Evolutionary conservation across 1,140 invertebrate species (phyloP).

Genomic region (Heliconius eleuchia): DNA sequence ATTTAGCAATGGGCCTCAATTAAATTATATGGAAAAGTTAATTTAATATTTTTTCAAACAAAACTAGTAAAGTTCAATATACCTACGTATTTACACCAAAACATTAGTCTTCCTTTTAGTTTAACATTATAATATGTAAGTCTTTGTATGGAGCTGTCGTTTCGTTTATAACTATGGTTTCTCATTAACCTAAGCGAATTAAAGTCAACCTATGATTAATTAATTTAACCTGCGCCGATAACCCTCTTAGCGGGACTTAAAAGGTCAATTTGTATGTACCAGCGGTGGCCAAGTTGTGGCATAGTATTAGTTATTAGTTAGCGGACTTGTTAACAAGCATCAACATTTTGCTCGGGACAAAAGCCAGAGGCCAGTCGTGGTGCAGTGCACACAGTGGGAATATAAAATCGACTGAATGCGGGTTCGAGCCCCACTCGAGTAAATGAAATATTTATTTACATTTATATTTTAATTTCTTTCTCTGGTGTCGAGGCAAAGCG

Average conservation of each 20-base stretch:
- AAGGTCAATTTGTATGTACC: background rate
- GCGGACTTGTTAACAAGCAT: background rate
- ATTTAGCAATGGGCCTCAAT: too few relatives aligned
- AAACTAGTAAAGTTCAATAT: background rate
- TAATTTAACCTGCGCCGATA: constrained; percentile 11
- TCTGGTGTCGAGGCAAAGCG: too few relatives aligned
- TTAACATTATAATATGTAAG: background rate
- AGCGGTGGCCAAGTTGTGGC: background rate
- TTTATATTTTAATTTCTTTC: too few relatives aligned
- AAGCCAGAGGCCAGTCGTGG: too few relatives aligned
- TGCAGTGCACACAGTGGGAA: too few relatives aligned
- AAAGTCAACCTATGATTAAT: constrained; percentile 14
- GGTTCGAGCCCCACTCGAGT: too few relatives aligned
- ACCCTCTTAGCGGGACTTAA: constrained; percentile 2
- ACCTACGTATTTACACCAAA: background rate
- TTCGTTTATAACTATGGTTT: background rate
- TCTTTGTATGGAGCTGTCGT: background rate
- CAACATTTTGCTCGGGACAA: background rate
- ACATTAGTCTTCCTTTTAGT: background rate
- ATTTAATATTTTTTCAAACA: background rate
- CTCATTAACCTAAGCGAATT: constrained; percentile 6
- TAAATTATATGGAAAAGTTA: background rate
- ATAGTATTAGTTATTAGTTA: background rate
- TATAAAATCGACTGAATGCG: too few relatives aligned
- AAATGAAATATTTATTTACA: too few relatives aligned